phyloP scores from a whole-genome alignment of 2,797 vertebrate species.

The Periophthalmus magnuspinnatus region DNA sequence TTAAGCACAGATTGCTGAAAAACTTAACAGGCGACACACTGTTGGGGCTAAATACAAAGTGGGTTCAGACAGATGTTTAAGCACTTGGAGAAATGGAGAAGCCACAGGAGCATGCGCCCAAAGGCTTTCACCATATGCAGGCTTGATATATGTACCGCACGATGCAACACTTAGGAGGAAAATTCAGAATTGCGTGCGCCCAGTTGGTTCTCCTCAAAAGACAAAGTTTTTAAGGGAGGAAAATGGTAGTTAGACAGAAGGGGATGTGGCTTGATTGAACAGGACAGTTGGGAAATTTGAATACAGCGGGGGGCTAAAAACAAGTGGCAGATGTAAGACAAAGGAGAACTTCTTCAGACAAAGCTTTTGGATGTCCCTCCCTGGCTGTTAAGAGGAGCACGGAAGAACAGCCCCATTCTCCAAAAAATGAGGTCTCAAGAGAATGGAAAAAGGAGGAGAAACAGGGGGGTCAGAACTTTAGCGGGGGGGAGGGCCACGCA shows the following conservation, averaged over 20 bases:
- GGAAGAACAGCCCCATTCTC: constrained; percentile 74
- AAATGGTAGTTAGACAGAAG: constrained; percentile 61
- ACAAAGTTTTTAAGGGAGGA: constrained; percentile 39
- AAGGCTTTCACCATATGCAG: constrained; percentile 72
- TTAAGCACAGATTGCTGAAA: constrained; percentile 63
- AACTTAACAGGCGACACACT: constrained; percentile 63
- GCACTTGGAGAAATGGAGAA: constrained; percentile 69
- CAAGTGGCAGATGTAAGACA: constrained; percentile 83
- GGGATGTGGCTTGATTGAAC: constrained; percentile 67
- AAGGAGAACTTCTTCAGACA: constrained; percentile 72
- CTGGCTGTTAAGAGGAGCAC: constrained; percentile 69
- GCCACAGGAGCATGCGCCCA: constrained; percentile 67
- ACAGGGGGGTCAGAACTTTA: constrained; percentile 50
- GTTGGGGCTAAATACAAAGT: constrained; percentile 66
- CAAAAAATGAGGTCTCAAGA: constrained; percentile 67
- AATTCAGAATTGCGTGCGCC: constrained; percentile 52
- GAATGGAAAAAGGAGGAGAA: constrained; percentile 46
- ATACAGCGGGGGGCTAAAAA: constrained; percentile 72
- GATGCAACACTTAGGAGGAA: constrained; percentile 54
- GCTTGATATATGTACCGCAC: constrained; percentile 51
- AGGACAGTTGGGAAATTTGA: constrained; percentile 80
- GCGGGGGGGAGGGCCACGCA: constrained; percentile 44
- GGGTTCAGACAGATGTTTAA: constrained; percentile 72
- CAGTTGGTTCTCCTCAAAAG: constrained; percentile 51
- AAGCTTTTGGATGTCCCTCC: constrained; percentile 75